These are phyloP conservation scores for Lordiphosa stackelbergi DNA, from an alignment of 1,140 invertebrate species.

Conservation along the genomic window DNA sequence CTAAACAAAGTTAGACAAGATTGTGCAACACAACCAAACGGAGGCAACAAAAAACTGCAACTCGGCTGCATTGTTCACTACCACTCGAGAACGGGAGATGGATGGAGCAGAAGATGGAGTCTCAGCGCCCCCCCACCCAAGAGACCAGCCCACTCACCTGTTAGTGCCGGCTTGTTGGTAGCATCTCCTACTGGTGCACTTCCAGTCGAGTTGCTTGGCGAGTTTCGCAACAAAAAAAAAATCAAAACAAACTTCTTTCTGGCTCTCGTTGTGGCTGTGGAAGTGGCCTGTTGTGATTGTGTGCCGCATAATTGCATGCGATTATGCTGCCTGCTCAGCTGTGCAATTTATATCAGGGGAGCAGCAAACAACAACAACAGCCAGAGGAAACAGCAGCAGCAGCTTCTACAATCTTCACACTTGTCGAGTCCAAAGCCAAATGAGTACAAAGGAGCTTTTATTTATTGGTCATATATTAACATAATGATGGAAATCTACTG, in stretches of 20 bases:
- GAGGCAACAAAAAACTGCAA: constrained; percentile 55
- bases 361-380: constrained; percentile 11
- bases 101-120: constrained; percentile 14
- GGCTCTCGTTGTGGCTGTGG: constrained; percentile 9
- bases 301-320: constrained; percentile 76
- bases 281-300: constrained; percentile 52
- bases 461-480: too few relatives aligned
- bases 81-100: constrained; percentile 6
- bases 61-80: constrained; percentile 36
- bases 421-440: constrained; percentile 25
- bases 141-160: constrained; percentile 55
- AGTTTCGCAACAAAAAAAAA: constrained; percentile 29
- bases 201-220: constrained; percentile 60
- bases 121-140: constrained; percentile 11
- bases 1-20: constrained; percentile 72
- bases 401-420: constrained; percentile 51
- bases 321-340: constrained; percentile 76
- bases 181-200: constrained; percentile 22
- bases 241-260: constrained; percentile 37
- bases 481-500: too few relatives aligned
- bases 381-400: constrained; percentile 11
- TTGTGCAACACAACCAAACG: constrained; percentile 64
- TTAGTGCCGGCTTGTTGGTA: constrained; percentile 60
- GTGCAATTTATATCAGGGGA: constrained; percentile 58
- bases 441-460: too few relatives aligned